Conservation (phyloP, 2,797 vertebrate species). For the Onychomys arenicola region DNA sequence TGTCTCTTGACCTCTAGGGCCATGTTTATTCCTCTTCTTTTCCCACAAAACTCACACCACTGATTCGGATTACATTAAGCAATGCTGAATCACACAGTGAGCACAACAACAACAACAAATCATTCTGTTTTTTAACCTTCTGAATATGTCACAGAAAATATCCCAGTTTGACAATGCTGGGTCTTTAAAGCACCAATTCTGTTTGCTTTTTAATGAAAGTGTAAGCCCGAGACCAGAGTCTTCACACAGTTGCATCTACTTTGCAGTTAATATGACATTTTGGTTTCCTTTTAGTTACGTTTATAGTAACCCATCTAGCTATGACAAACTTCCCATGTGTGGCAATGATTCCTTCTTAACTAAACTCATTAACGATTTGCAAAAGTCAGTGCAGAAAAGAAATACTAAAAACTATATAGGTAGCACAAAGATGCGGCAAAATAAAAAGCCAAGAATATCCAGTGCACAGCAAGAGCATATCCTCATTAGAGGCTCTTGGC, state of each 20-base stretch:
- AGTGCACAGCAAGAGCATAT: too few relatives aligned
- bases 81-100: background rate
- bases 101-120: background rate
- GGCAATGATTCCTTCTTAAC: constrained; percentile 25
- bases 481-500: accelerated
- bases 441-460: background rate
- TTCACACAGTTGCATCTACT: background rate
- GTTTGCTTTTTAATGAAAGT: background rate
- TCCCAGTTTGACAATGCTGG: background rate
- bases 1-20: background rate
- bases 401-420: constrained; percentile 5
- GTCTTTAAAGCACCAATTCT: constrained; percentile 17
- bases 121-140: constrained; percentile 10
- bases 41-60: background rate
- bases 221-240: background rate
- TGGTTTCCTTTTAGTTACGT: constrained; percentile 38
- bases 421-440: background rate
- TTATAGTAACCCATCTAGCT: background rate
- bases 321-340: constrained; percentile 8
- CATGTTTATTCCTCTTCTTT: background rate
- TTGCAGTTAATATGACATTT: constrained; percentile 14
- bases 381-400: constrained; percentile 25
- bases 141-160: constrained; percentile 21
- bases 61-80: background rate
- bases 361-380: constrained; percentile 38